Conservation (phyloP, 2,888 invertebrate species). For the Nudaria mundana region DNA sequence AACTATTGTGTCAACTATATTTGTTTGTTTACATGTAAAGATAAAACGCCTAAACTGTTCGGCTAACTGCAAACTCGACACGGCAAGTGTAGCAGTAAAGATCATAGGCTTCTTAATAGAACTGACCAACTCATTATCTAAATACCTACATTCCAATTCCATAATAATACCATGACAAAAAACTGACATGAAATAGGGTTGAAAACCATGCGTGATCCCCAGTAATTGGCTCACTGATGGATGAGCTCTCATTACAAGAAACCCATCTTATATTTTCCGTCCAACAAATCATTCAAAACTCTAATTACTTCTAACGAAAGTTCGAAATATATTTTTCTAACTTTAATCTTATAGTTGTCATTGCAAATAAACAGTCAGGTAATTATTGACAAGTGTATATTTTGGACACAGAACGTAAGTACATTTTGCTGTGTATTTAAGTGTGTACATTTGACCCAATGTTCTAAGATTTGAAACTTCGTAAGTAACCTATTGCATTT, state of each 20-base stretch:
- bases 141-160: slow-evolving; percentile 33
- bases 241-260: slow-evolving; percentile 52
- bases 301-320: slow-evolving; percentile 9
- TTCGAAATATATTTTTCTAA: background rate
- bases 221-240: slow-evolving; percentile 71
- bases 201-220: slow-evolving; percentile 65
- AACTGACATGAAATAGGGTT: slow-evolving; percentile 56
- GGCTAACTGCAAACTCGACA: no score
- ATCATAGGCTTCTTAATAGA: no score
- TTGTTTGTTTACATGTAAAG: no score
- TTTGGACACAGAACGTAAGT: slow-evolving; percentile 18
- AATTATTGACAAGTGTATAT: slow-evolving; percentile 46
- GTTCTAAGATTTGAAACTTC: no score
- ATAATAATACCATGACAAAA: slow-evolving; percentile 36
- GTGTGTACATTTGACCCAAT: no score
- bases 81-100: no score
- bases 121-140: slow-evolving; percentile 28
- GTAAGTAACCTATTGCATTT: background rate
- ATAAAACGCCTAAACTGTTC: no score
- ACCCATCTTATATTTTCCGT: slow-evolving; percentile 33
- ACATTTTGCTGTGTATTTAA: background rate
- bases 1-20: no score
- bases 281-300: slow-evolving; percentile 4
- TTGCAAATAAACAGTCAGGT: slow-evolving; percentile 41
- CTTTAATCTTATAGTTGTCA: slow-evolving; percentile 12